Evolutionary conservation across 1,140 invertebrate genomes (phyloP), one percentile per base, ranked within the genome.

Genomic region (Ladona fulva): DNA sequence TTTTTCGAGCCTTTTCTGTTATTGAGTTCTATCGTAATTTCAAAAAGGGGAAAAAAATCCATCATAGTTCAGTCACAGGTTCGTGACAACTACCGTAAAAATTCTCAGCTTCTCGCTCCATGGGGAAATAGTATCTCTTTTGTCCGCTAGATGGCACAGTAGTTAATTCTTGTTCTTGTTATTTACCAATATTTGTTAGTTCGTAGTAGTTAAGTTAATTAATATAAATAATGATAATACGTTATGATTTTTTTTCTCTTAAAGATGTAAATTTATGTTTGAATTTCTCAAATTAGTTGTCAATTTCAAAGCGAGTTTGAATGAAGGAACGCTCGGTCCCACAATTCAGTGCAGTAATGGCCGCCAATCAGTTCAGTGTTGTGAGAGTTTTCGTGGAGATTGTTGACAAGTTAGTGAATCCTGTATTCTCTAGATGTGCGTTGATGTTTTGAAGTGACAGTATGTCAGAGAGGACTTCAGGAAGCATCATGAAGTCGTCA

Each of bases 401-500:
- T 19, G 52, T 37, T 37, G 29, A 37, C 29, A 66, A 66, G 16
- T 66, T 66, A 6, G 52, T 66, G 52, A 66, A 19, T 37, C 29
- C 29, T 8, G 29, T 37, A 19, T 66, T 66, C 14, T 19, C 12
- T 22, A 66, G n/a, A 66, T 66, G 52, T 66, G 5, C n/a, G 5
- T 22, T 3, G 1, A 66, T 6, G 52, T 3, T 66, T 66, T 66
- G 14, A 66, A 66, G 52, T 66, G 52, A 3, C 52, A 66, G 14
- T 12, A 66, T 66, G 52, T 66, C 52, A 66, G 52, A 66, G 52
- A 66, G 52, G 52, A 66, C 52, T 66, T 66, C 52, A 16, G n/a
- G 16, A 5, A 22, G 52, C 52, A 66, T 52, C 42, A 52, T 77
- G 24, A 77, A 77, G 52, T 78, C 77, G 19, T 74, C 77, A 24